These are phyloP conservation scores for Sanderia malayensis DNA, from an alignment of 30 jellyfish, hydroid and myxozoan species.

Conservation along the genomic window DNA sequence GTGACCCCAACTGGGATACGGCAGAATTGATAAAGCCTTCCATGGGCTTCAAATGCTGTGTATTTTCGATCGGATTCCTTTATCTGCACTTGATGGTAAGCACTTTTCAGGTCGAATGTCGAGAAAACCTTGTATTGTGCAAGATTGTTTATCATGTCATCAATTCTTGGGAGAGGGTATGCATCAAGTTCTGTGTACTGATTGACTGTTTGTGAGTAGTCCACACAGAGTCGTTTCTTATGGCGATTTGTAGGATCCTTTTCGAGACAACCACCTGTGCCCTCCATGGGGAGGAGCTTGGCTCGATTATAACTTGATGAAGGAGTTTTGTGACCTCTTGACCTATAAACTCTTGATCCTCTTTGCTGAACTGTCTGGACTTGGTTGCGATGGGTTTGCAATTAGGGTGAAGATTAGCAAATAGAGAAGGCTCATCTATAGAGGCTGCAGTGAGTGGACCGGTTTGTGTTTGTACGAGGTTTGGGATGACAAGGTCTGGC, in stretches of 20 bases:
- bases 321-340: conserved; percentile 28
- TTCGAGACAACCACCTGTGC: conserved; percentile 54
- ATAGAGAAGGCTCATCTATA: conserved; percentile 29
- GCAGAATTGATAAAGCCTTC: conserved; percentile 47
- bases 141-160: conserved; percentile 50
- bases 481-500: conserved; percentile 10
- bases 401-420: conserved; percentile 10
- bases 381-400: conserved; percentile 58
- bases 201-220: conserved; percentile 58
- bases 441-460: conserved; percentile 1
- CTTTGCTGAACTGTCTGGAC: conserved; percentile 38
- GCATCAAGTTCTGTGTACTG: conserved; percentile 57
- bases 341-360: conserved; percentile 32
- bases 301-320: conserved; percentile 35
- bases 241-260: conserved; percentile 28
- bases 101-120: conserved; percentile 64
- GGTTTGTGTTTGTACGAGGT: too few species aligned
- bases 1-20: conserved; percentile 54
- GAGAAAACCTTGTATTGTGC: conserved; percentile 37
- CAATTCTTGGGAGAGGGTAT: conserved; percentile 63
- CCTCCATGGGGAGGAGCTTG: conserved; percentile 60
- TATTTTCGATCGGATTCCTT: conserved; percentile 52
- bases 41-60: conserved; percentile 75
- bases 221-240: conserved; percentile 49
- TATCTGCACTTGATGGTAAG: conserved; percentile 64